Evolutionary conservation across 2,797 vertebrate genomes (phyloP).

Genomic region (Micropoecilia bifurca): DNA sequence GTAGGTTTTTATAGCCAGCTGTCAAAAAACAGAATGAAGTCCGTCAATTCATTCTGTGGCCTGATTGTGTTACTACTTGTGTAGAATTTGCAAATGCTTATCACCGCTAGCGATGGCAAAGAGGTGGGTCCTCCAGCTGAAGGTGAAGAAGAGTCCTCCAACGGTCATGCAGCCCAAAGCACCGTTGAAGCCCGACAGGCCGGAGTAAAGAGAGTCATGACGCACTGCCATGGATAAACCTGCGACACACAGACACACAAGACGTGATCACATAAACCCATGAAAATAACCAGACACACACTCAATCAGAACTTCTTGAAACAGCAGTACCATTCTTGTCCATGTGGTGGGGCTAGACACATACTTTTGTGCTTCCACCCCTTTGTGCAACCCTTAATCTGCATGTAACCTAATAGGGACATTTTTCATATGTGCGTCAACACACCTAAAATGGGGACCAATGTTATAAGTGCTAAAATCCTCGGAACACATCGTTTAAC

Average conservation of each 20-base stretch:
- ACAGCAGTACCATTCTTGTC: slow-evolving; percentile 30
- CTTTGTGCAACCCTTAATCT: slow-evolving; percentile 3
- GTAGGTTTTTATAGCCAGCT: background rate
- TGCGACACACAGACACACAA: slow-evolving; percentile 34
- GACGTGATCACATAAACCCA: background rate
- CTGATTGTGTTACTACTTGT: background rate
- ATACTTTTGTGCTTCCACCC: background rate
- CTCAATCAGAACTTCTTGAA: background rate
- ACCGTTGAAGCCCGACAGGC: slow-evolving; percentile 79
- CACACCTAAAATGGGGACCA: background rate
- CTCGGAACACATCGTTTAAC: background rate
- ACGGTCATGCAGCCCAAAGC: slow-evolving; percentile 80
- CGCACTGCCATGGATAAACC: slow-evolving; percentile 78
- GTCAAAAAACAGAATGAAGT: background rate
- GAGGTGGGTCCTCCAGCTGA: slow-evolving; percentile 79
- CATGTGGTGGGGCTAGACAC: slow-evolving; percentile 47
- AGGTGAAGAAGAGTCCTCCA: slow-evolving; percentile 77
- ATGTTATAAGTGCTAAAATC: background rate
- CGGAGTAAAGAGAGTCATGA: slow-evolving; percentile 72
- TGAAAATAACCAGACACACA: background rate
- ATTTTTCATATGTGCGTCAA: background rate
- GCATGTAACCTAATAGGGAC: slow-evolving; percentile 35
- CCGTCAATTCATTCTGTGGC: too few relatives aligned
- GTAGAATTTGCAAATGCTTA: background rate
- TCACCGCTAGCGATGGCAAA: slow-evolving; percentile 78